Conservation (phyloP, 2,888 invertebrate genomes). For the Ernsta delagoae region DNA sequence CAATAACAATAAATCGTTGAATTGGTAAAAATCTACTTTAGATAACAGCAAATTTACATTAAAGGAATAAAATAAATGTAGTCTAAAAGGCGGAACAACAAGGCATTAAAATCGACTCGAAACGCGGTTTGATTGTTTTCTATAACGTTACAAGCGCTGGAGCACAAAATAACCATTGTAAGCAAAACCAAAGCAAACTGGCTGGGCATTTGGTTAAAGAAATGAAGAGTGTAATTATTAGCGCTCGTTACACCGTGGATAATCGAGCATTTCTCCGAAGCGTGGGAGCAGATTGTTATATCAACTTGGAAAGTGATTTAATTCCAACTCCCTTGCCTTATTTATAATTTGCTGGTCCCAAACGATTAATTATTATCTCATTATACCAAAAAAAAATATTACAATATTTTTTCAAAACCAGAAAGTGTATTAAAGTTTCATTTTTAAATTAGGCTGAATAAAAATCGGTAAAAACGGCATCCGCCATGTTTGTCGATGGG, state of each 20-base stretch:
- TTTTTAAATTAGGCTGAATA: too few relatives aligned
- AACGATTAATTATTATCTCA: too few relatives aligned
- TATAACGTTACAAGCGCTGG: not conserved
- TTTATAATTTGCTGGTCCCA: too few relatives aligned
- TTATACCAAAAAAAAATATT: too few relatives aligned
- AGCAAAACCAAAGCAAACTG: not conserved
- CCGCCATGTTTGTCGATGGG: too few relatives aligned
- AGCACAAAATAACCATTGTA: slow-evolving; percentile 13
- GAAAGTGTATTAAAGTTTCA: too few relatives aligned
- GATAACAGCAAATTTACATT: not conserved
- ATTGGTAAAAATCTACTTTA: too few relatives aligned
- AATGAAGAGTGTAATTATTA: slow-evolving; percentile 36
- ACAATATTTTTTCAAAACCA: too few relatives aligned
- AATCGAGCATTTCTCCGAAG: slow-evolving; percentile 43
- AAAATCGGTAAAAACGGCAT: too few relatives aligned
- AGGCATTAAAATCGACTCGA: not conserved
- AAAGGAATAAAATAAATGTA: not conserved
- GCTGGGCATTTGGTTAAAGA: slow-evolving; percentile 22
- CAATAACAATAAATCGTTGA: too few relatives aligned
- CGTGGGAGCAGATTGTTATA: slow-evolving; percentile 40
- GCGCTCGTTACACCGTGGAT: slow-evolving; percentile 37
- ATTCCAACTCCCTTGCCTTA: not conserved
- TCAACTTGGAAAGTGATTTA: slow-evolving; percentile 22
- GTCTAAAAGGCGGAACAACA: not conserved
- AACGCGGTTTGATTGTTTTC: not conserved